phyloP scores from a whole-genome alignment of 2,888 invertebrate species.

The Priocnemis perturbator region DNA sequence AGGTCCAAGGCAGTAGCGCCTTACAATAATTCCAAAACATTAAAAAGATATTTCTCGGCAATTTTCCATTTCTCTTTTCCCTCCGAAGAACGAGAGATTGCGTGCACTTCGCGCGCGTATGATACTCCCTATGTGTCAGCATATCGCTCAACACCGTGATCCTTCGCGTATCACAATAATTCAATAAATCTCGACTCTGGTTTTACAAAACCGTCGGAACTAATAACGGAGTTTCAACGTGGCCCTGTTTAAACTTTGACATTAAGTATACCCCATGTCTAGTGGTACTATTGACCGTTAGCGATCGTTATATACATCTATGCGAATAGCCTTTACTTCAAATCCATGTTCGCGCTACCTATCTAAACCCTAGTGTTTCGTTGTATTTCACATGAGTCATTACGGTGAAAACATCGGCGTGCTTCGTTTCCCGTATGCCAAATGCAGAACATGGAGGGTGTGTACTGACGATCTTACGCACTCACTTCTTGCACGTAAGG shows the following conservation, averaged over 20 bases:
- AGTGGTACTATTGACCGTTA: background rate
- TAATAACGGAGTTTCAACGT: conserved; percentile 20
- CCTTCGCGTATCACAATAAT: conserved; percentile 31
- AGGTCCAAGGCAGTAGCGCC: conserved; percentile 4
- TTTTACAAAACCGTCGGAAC: conserved; percentile 41
- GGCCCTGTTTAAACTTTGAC: conserved; percentile 12
- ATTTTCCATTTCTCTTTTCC: background rate
- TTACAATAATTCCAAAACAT: too few relatives aligned
- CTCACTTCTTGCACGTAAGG: conserved; percentile 66
- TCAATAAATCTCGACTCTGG: conserved; percentile 29
- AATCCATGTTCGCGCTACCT: conserved; percentile 9
- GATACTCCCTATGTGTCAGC: too few relatives aligned
- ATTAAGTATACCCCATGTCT: background rate
- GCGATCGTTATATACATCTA: conserved; percentile 11
- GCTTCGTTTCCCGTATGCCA: background rate
- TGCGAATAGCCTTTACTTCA: background rate
- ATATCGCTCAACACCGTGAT: background rate
- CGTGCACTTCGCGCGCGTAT: too few relatives aligned
- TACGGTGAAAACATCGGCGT: conserved; percentile 15
- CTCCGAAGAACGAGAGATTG: too few relatives aligned
- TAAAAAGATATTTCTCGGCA: background rate
- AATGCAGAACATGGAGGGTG: conserved; percentile 27
- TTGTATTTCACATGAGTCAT: conserved; percentile 31
- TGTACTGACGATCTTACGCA: conserved; percentile 11
- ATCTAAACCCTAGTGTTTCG: conserved; percentile 28